phyloP scores from a whole-genome alignment of 2,888 invertebrate genomes.

The Desoria tigrina region DNA sequence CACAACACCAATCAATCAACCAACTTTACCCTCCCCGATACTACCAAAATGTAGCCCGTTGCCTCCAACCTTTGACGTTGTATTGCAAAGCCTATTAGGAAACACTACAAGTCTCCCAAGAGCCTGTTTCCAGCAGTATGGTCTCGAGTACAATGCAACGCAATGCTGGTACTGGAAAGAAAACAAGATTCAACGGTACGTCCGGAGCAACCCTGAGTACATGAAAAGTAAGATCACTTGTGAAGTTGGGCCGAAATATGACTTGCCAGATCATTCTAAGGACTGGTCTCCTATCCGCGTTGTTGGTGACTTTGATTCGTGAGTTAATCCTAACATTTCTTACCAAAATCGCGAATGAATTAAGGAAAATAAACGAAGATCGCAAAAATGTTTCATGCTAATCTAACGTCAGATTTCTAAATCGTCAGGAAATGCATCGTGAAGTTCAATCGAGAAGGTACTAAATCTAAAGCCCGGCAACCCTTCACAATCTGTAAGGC shows the following conservation, averaged over 20 bases:
- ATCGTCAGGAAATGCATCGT: background rate
- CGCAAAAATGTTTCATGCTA: too few species aligned
- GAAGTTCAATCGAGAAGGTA: too few species aligned
- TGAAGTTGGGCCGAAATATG: background rate
- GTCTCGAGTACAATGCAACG: background rate
- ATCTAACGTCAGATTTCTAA: background rate
- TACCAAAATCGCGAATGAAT: too few species aligned
- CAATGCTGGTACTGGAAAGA: background rate
- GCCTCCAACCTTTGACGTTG: background rate
- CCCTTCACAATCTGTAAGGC: conserved; percentile 27
- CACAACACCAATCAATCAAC: background rate
- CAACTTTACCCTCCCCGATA: background rate
- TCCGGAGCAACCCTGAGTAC: background rate
- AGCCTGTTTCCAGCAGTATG: background rate
- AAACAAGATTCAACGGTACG: background rate
- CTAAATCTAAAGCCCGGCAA: background rate
- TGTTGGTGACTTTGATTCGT: background rate
- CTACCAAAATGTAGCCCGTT: background rate
- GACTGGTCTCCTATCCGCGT: background rate
- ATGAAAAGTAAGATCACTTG: conserved; percentile 1
- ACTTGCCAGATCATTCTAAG: too few species aligned
- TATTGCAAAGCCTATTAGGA: too few species aligned
- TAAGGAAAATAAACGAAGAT: too few species aligned
- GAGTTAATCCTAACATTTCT: too few species aligned
- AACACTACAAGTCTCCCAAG: background rate